Conservation (phyloP, 1,140 invertebrate species). For the Trachymyrmex cornetzi region DNA sequence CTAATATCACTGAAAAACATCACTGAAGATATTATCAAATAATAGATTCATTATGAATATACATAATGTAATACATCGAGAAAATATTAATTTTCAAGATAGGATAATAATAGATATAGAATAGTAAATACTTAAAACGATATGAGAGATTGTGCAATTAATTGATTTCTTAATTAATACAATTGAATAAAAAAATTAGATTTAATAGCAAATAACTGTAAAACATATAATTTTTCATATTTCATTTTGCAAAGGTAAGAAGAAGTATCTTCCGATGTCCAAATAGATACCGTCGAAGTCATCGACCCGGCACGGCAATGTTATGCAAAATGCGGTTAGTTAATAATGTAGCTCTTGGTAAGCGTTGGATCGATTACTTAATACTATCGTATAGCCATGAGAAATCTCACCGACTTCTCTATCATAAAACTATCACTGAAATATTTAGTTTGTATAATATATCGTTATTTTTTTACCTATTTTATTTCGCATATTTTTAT, state of each 20-base stretch:
- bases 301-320: slow-evolving; percentile 41
- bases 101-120: neutral
- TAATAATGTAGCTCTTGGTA: slow-evolving; percentile 55
- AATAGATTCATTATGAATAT: neutral
- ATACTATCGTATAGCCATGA: slow-evolving; percentile 47
- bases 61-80: neutral
- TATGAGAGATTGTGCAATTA: neutral
- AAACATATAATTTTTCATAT: neutral
- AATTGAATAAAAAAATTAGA: neutral
- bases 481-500: no score
- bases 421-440: neutral
- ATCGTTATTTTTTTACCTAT: no score
- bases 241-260: neutral
- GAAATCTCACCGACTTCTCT: slow-evolving; percentile 41
- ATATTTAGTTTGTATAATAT: neutral
- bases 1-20: neutral
- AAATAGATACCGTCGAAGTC: slow-evolving; percentile 41
- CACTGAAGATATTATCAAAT: neutral
- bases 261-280: neutral
- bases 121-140: neutral
- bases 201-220: neutral
- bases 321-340: slow-evolving; percentile 70
- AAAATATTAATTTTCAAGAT: neutral
- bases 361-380: slow-evolving; percentile 58
- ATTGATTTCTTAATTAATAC: neutral